Conservation (phyloP, 92 coral and sea anemone species). For the Paragorgia papillata region DNA sequence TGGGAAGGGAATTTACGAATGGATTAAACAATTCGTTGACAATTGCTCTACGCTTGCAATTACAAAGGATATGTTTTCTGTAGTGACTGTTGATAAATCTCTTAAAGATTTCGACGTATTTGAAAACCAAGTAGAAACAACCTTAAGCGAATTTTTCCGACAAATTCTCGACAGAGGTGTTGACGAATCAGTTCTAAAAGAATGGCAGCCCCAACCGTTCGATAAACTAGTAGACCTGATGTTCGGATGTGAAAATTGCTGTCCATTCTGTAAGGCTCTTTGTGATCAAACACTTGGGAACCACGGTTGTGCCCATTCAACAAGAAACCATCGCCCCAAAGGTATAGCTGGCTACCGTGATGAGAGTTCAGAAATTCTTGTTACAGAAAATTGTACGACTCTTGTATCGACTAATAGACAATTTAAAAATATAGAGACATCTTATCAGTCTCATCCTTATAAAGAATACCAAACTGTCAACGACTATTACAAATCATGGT, state of each 20-base stretch:
- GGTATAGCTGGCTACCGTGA: conserved; percentile 2
- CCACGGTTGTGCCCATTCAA: not conserved
- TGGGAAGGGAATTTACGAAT: not conserved
- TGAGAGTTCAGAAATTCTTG: not conserved
- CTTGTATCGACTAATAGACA: not conserved
- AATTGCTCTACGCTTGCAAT: conserved; percentile 8
- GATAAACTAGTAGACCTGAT: not conserved
- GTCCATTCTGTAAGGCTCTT: conserved; percentile 27
- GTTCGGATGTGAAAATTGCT: conserved; percentile 8
- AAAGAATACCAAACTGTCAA: conserved; percentile 26
- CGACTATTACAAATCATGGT: conserved; percentile 32
- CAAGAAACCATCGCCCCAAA: conserved; percentile 13
- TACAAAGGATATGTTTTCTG: conserved; percentile 13
- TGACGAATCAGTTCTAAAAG: not conserved
- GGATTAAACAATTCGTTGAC: conserved; percentile 12
- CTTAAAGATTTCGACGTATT: conserved; percentile 16
- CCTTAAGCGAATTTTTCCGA: not conserved
- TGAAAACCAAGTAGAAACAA: conserved; percentile 1
- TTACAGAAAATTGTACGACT: not conserved
- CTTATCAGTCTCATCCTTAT: conserved; percentile 4
- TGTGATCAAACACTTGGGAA: conserved; percentile 8
- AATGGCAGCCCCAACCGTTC: not conserved
- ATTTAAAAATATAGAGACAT: not conserved
- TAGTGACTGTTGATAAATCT: conserved; percentile 11
- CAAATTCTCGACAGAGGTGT: not conserved